Conservation (phyloP, 2,888 invertebrate species). For the Mycalesis mineus region DNA sequence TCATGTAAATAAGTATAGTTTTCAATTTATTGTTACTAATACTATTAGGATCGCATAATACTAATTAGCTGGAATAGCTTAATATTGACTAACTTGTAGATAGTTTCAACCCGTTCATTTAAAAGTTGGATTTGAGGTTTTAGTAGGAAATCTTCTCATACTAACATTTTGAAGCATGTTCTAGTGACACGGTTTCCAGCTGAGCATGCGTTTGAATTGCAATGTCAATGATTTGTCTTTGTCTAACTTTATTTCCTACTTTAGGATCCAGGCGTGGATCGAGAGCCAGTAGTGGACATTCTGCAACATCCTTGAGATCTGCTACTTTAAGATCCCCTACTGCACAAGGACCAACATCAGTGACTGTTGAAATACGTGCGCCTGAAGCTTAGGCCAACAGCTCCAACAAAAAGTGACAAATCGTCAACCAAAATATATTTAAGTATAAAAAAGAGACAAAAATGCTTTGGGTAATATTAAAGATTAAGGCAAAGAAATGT, state of each 20-base stretch:
- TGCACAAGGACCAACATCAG: slow-evolving; percentile 69
- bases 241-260: slow-evolving; percentile 27
- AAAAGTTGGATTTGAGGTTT: neutral
- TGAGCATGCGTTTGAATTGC: slow-evolving; percentile 15
- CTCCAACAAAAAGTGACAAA: slow-evolving; percentile 14
- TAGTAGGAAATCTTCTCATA: neutral
- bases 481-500: slow-evolving; percentile 9
- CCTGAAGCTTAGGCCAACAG: slow-evolving; percentile 47
- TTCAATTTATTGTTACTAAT: neutral
- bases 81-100: slow-evolving; percentile 1
- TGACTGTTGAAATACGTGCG: slow-evolving; percentile 87
- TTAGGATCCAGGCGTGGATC: slow-evolving; percentile 83
- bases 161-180: slow-evolving; percentile 9
- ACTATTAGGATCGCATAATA: neutral
- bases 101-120: slow-evolving; percentile 1
- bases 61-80: slow-evolving; percentile 9
- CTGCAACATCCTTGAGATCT: slow-evolving; percentile 84
- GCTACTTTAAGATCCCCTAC: slow-evolving; percentile 73
- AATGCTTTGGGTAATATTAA: slow-evolving; percentile 6
- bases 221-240: neutral
- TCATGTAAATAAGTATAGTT: neutral
- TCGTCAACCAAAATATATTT: slow-evolving; percentile 2
- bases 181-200: slow-evolving; percentile 6
- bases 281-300: slow-evolving; percentile 86
- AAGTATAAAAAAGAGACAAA: neutral